These are phyloP conservation scores for Oegoconia quadripuncta DNA, from an alignment of 2,888 invertebrate genomes.

Conservation along the genomic window DNA sequence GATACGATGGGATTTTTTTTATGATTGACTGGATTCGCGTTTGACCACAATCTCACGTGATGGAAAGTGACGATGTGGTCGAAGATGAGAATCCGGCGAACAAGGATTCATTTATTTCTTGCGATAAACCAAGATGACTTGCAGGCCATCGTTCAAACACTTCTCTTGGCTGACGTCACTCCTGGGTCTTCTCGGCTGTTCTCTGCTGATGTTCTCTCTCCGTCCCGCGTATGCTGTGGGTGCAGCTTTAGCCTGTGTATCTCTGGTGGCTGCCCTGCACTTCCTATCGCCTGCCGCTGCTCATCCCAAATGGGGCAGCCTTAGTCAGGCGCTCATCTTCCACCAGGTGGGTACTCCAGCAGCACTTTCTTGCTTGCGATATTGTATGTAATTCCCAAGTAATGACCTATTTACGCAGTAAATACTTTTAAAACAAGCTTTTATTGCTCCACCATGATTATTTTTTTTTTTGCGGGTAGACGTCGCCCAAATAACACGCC, in stretches of 20 bases:
- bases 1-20: no score
- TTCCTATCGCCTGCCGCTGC: slow-evolving; percentile 92
- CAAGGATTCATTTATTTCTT: no score
- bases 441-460: no score
- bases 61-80: no score
- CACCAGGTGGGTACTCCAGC: slow-evolving; percentile 86
- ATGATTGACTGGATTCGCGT: no score
- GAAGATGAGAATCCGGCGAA: no score
- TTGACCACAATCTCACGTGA: no score
- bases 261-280: slow-evolving; percentile 93
- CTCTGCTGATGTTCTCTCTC: slow-evolving; percentile 96
- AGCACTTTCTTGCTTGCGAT: not conserved
- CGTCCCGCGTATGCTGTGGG: slow-evolving; percentile 93
- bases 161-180: slow-evolving; percentile 97
- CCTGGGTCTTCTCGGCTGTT: slow-evolving; percentile 90
- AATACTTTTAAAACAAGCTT: no score
- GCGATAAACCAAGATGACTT: not conserved
- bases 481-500: no score
- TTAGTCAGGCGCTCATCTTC: slow-evolving; percentile 99
- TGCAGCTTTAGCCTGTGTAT: slow-evolving; percentile 90
- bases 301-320: slow-evolving; percentile 94
- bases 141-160: slow-evolving; percentile 95
- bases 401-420: no score
- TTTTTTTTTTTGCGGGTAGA: no score
- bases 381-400: no score